These are phyloP conservation scores for Palaemon carinicauda DNA, from an alignment of 1,140 invertebrate genomes.

Conservation along the genomic window DNA sequence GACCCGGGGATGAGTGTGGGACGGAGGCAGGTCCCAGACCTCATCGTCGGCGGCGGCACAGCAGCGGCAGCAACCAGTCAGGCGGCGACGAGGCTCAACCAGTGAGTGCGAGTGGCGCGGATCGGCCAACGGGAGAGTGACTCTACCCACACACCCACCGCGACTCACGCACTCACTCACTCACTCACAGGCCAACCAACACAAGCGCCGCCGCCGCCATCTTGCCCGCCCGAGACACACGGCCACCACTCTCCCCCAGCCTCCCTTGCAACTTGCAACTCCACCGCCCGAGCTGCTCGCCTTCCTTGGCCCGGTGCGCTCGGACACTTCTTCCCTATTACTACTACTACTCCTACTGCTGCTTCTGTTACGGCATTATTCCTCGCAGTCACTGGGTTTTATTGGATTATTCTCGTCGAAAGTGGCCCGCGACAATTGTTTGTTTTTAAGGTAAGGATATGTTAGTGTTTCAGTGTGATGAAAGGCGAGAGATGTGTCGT, in stretches of 20 bases:
- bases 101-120: slow-evolving; percentile 40
- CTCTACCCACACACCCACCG: too few species aligned
- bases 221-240: slow-evolving; percentile 15
- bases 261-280: slow-evolving; percentile 53
- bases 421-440: too few species aligned
- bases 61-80: slow-evolving; percentile 43
- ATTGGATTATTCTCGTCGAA: too few species aligned
- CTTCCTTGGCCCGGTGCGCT: not conserved
- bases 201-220: slow-evolving; percentile 27
- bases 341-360: not conserved
- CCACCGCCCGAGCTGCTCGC: slow-evolving; percentile 33
- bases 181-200: not conserved
- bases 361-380: too few species aligned
- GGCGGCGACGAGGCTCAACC: slow-evolving; percentile 44
- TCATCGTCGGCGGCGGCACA: slow-evolving; percentile 25
- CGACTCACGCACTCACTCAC: too few species aligned
- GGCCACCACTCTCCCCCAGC: slow-evolving; percentile 47
- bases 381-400: too few species aligned
- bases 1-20: not conserved
- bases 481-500: too few species aligned
- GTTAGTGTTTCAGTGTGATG: not conserved
- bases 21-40: not conserved
- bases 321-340: not conserved
- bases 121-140: slow-evolving; percentile 41
- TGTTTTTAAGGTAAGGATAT: not conserved